These are phyloP conservation scores for Ichneumoninae sp. DNA, from an alignment of 2,888 invertebrate species.

Conservation along the genomic window DNA sequence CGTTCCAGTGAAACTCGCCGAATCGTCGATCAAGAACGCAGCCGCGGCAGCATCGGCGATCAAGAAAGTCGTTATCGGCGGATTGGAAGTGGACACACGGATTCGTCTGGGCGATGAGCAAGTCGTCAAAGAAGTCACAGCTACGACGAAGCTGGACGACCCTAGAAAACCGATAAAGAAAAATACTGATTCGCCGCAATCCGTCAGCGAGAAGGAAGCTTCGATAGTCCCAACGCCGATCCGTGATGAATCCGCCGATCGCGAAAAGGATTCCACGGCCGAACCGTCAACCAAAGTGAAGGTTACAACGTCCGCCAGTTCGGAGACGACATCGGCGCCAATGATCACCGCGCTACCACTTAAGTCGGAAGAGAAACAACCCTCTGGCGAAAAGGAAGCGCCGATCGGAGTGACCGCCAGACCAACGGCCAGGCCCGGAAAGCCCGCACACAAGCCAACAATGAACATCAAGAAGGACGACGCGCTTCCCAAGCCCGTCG, in stretches of 20 bases:
- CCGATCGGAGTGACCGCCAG: constrained; percentile 11
- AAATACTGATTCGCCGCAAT: constrained; percentile 38
- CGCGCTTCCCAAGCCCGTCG: constrained; percentile 9
- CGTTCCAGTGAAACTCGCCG: constrained; percentile 34
- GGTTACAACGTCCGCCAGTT: constrained; percentile 8
- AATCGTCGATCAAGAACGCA: constrained; percentile 12
- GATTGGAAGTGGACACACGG: constrained; percentile 46
- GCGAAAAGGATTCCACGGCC: constrained; percentile 35
- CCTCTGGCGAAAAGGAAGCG: constrained; percentile 6
- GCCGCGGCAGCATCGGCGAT: background rate
- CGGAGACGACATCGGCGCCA: constrained; percentile 8
- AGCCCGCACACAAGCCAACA: constrained; percentile 47
- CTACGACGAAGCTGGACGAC: constrained; percentile 43
- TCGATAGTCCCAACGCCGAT: background rate
- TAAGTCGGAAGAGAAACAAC: constrained; percentile 36
- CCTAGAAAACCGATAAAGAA: constrained; percentile 56
- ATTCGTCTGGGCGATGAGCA: constrained; percentile 51
- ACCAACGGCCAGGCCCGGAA: constrained; percentile 38
- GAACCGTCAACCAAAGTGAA: constrained; percentile 46
- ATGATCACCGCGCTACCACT: background rate
- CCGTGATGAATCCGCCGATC: constrained; percentile 1
- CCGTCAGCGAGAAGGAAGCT: constrained; percentile 1
- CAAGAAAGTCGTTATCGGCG: constrained; percentile 3
- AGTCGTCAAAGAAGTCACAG: constrained; percentile 38
- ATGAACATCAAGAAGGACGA: constrained; percentile 58